Conservation (phyloP, 1,140 invertebrate genomes). For the Eupristina koningsbergeri region DNA sequence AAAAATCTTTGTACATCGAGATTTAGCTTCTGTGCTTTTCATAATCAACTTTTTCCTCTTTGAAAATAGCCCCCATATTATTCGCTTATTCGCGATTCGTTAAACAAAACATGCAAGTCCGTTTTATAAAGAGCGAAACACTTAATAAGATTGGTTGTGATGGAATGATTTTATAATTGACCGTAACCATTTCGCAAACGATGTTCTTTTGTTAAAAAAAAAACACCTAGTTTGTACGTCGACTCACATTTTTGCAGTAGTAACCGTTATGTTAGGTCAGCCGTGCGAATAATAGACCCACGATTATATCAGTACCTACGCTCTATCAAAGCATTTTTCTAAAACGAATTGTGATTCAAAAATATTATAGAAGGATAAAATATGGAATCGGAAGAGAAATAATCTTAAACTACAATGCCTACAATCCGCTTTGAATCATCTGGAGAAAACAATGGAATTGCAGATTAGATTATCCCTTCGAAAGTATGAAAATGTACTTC, state of each 20-base stretch:
- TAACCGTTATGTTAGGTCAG: neutral
- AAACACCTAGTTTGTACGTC: neutral
- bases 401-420: neutral
- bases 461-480: neutral
- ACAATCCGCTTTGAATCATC: too few relatives aligned
- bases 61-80: neutral
- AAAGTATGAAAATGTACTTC: neutral
- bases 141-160: neutral
- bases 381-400: too few relatives aligned
- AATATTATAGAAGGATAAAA: neutral
- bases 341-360: neutral
- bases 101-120: neutral
- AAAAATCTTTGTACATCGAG: slow-evolving; percentile 11
- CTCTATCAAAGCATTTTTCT: neutral
- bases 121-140: neutral
- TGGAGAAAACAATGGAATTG: neutral
- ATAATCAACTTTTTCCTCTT: neutral
- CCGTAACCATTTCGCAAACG: too few relatives aligned
- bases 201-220: neutral
- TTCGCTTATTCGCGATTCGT: neutral
- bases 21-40: neutral
- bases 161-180: neutral
- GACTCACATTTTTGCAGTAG: neutral
- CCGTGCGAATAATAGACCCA: neutral
- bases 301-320: neutral